A percentile compares a stretch with the other conserved stretches of the same genome.
These are phyloP conservation scores for Eulacestoma nigropectus DNA, from an alignment of 2,113 vertebrate genomes.

Conservation along the genomic window DNA sequence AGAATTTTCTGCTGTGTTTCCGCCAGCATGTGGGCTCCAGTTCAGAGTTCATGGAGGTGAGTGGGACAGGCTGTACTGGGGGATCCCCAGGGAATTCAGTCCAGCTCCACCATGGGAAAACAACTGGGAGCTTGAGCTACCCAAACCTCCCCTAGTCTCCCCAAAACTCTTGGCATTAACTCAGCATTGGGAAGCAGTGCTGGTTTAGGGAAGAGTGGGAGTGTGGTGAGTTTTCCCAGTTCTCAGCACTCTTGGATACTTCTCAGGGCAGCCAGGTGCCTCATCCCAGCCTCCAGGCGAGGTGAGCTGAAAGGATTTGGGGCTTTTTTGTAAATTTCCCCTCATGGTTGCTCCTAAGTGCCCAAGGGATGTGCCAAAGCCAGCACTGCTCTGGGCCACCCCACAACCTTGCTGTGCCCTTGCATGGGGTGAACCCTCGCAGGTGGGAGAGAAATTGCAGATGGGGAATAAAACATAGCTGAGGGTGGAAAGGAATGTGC, in stretches of 20 bases:
- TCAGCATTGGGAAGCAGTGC: background rate
- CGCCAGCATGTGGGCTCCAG: slow-evolving; percentile 93
- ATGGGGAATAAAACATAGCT: background rate
- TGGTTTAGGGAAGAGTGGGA: background rate
- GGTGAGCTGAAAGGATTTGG: background rate
- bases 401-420: rapidly evolving
- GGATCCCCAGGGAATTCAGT: rapidly evolving
- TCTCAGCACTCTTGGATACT: background rate
- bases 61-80: background rate
- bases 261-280: background rate
- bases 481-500: background rate
- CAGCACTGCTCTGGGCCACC: background rate
- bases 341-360: background rate
- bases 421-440: rapidly evolving
- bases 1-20: slow-evolving; percentile 96
- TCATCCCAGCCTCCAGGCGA: rapidly evolving
- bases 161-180: background rate
- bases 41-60: slow-evolving; percentile 91
- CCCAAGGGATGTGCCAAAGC: background rate
- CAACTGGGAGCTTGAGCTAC: background rate
- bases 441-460: background rate
- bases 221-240: background rate
- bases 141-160: background rate
- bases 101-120: background rate
- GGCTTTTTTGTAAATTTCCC: background rate